Evolutionary conservation across 2,113 vertebrate species (phyloP).

Genomic region (Cichladusa arquata): DNA sequence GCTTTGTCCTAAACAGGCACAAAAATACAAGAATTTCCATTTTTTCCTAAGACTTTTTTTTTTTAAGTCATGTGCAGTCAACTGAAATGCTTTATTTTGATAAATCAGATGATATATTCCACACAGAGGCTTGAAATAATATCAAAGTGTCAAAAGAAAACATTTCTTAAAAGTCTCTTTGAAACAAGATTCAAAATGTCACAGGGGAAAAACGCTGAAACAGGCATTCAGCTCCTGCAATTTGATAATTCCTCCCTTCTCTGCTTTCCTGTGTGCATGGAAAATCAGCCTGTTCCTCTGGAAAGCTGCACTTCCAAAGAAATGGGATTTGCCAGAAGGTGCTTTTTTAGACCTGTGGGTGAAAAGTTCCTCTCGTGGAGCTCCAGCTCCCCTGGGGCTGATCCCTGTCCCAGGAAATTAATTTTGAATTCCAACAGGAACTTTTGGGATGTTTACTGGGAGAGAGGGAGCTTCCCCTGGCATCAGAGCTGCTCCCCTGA

Average conservation of each 20-base stretch:
- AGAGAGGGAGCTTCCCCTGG: background rate
- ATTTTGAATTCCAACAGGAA: background rate
- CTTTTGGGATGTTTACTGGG: background rate
- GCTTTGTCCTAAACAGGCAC: background rate
- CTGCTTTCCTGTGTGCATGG: background rate
- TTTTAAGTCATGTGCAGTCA: background rate
- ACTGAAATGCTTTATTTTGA: constrained; percentile 49
- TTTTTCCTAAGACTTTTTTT: background rate
- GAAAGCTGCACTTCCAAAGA: background rate
- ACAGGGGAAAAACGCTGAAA: constrained; percentile 43
- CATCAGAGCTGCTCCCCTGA: background rate
- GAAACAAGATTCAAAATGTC: constrained; percentile 47
- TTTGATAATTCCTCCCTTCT: constrained; percentile 14
- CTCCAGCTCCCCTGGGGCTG: background rate
- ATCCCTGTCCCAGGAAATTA: background rate
- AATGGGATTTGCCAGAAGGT: background rate
- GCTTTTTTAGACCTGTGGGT: background rate
- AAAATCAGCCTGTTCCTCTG: background rate
- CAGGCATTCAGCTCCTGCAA: constrained; percentile 18
- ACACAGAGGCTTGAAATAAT: constrained; percentile 43
- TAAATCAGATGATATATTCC: constrained; percentile 42
- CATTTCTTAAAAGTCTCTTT: background rate
- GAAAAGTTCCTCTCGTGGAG: background rate
- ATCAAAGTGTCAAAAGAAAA: constrained; percentile 63
- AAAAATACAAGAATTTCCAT: background rate